Percentiles rank a stretch among this genome's conserved stretches.
Conservation (phyloP, 2,113 vertebrate species). For the Todiramphus chloris region DNA sequence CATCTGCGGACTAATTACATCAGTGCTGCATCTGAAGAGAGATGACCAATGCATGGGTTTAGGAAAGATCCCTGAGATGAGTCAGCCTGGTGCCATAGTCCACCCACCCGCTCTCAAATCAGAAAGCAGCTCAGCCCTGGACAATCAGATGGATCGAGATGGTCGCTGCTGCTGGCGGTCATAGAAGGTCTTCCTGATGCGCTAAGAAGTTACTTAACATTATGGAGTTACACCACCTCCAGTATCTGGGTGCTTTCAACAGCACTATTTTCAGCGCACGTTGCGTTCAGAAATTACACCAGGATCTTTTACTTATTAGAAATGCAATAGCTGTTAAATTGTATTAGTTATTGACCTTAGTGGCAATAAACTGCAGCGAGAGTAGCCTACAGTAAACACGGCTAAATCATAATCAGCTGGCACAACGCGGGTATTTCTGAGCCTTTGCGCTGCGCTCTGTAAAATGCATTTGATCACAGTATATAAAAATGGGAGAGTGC, state of each 20-base stretch:
- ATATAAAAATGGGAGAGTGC: background rate
- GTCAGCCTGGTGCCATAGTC: background rate
- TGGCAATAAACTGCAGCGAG: constrained; percentile 28
- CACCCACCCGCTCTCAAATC: background rate
- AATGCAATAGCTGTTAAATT: constrained; percentile 51
- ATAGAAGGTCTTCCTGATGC: background rate
- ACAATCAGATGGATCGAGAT: background rate
- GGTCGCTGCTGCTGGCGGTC: background rate
- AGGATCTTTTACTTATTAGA: constrained; percentile 29
- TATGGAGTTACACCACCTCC: background rate
- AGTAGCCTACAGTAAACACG: background rate
- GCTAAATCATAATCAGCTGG: constrained; percentile 33
- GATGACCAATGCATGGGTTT: background rate
- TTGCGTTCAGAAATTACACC: background rate
- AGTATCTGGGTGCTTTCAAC: background rate
- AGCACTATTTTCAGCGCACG: background rate
- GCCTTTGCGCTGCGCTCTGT: background rate
- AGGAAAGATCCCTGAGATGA: background rate
- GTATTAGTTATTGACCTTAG: constrained; percentile 62
- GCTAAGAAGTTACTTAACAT: background rate
- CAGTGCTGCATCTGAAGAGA: background rate
- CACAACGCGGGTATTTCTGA: background rate
- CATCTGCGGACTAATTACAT: fast-evolving
- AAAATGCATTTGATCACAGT: background rate
- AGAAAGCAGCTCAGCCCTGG: background rate